phyloP scores from a whole-genome alignment of 2,888 invertebrate species.

The Bellardia pandia region DNA sequence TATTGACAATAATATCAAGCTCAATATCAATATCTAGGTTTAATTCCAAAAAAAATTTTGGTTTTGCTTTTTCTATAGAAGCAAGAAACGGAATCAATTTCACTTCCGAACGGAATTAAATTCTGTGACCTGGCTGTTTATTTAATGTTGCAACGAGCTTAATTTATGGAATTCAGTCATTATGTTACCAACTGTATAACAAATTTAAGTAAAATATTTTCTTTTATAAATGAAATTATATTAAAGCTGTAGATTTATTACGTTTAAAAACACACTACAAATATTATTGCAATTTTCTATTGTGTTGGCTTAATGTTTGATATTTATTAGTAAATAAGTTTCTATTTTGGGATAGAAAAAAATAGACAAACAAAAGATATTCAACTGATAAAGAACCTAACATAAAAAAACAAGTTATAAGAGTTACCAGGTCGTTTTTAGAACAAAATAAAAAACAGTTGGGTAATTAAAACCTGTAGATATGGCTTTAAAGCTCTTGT shows the following conservation, averaged over 20 bases:
- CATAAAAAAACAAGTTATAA: not conserved
- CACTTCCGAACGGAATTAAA: too few relatives aligned
- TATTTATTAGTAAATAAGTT: slow-evolving; percentile 36
- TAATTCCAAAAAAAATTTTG: too few relatives aligned
- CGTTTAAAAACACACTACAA: slow-evolving; percentile 5
- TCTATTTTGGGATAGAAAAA: not conserved
- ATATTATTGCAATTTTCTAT: slow-evolving; percentile 44
- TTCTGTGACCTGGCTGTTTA: too few relatives aligned
- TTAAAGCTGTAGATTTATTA: slow-evolving; percentile 6
- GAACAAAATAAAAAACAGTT: not conserved
- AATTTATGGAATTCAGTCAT: not conserved
- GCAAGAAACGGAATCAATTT: too few relatives aligned
- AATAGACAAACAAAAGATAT: not conserved
- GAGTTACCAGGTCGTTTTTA: not conserved
- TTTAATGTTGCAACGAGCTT: not conserved
- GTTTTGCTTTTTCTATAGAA: too few relatives aligned
- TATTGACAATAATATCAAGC: too few relatives aligned
- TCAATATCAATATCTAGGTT: too few relatives aligned
- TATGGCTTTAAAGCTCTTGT: too few relatives aligned
- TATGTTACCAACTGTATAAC: not conserved
- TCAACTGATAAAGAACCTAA: not conserved
- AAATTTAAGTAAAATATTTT: slow-evolving; percentile 7
- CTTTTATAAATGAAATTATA: not conserved
- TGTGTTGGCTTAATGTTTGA: slow-evolving; percentile 47
- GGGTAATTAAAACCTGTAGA: too few relatives aligned